Base-by-base conservation (phyloP, 2,797 vertebrate species). In the Spea hammondii region DNA sequence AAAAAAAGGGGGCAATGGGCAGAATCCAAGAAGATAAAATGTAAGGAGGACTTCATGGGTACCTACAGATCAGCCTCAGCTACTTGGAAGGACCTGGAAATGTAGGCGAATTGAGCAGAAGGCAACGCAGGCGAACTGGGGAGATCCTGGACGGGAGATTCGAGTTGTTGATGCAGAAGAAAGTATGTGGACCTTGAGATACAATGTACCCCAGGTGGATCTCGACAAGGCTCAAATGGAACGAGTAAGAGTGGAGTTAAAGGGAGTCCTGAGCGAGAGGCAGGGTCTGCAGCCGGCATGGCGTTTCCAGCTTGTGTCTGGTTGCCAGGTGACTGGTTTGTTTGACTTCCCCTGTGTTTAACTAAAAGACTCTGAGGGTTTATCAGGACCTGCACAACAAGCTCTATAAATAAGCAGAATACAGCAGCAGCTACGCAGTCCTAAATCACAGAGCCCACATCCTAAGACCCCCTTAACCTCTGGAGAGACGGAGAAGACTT, bases 311-410 rank as follows among this genome's bases (percentile, higher is more conserved):
- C 60, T 47, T 76, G 72, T 10, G 65, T 75, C 59, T 68, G 47
- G 79, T 81, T 81, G 70, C 79, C 55, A 72, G 55, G 79, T 72
- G 65, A 73, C 70, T 14, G 47, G 48, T 81, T 77, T 77, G 74
- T 72, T 79, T 32, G 55, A 64, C 44, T 51, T 81, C 79, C 79
- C 79, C 14, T 68, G 79, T 62, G 79, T 50, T 57, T 78, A 54
- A n/a, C n/a, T 65, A 59, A 70, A 64, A 62, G 55, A 47, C 45
- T 49, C 60, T 46, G 50, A 55, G 50, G 47, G n/a, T 62, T 74
- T 45, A 66, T 59, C 45, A 50, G n/a, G 45, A 51, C 14, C 5
- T 10, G 14, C 13, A 62, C 17, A 74, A 48, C 47, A 55, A 76
- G 44, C 51, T 32, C 32, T 32, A 32, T 32, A 32, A 32, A 32